Conservation (phyloP, 2,113 vertebrate genomes). For the western clawed frog (Xenopus tropicalis) region DNA sequence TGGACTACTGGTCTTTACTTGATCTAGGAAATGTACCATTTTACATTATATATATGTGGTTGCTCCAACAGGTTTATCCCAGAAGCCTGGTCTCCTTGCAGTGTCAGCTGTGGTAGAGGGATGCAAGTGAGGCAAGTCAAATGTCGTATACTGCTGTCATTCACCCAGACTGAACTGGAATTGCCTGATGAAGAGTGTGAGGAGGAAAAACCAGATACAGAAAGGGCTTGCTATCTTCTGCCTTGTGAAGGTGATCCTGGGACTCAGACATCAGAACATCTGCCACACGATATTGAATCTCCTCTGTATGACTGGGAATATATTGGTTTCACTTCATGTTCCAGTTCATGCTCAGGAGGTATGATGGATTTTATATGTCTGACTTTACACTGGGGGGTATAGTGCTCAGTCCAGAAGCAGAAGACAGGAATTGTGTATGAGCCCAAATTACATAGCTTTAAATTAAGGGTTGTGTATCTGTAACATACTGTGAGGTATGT, state of each 20-base stretch:
- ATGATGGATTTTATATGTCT: conserved; percentile 10
- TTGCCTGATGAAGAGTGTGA: conserved; percentile 85
- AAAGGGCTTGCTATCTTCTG: conserved; percentile 65
- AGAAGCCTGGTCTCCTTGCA: conserved; percentile 84
- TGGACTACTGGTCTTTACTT: too few species aligned
- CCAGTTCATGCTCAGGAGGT: conserved; percentile 79
- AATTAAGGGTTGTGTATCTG: too few species aligned
- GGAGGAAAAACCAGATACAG: conserved; percentile 57
- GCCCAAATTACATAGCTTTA: too few species aligned
- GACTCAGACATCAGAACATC: conserved; percentile 5
- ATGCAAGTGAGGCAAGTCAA: conserved; percentile 72
- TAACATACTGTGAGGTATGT: too few species aligned
- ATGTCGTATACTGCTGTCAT: conserved; percentile 79
- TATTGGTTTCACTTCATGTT: conserved; percentile 78
- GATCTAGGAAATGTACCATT: too few species aligned
- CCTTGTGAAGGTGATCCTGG: conserved; percentile 61
- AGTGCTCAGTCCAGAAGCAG: not conserved
- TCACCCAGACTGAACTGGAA: conserved; percentile 80
- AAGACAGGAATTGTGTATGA: too few species aligned
- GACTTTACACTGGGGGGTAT: not conserved
- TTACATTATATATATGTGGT: too few species aligned
- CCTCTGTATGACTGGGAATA: conserved; percentile 80
- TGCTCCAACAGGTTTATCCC: conserved; percentile 73
- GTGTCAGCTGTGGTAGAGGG: conserved; percentile 75
- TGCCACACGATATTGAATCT: conserved; percentile 44